Conservation (phyloP, 53 echinoderm and acorn worm genomes). For the Pentamera pediparva region DNA sequence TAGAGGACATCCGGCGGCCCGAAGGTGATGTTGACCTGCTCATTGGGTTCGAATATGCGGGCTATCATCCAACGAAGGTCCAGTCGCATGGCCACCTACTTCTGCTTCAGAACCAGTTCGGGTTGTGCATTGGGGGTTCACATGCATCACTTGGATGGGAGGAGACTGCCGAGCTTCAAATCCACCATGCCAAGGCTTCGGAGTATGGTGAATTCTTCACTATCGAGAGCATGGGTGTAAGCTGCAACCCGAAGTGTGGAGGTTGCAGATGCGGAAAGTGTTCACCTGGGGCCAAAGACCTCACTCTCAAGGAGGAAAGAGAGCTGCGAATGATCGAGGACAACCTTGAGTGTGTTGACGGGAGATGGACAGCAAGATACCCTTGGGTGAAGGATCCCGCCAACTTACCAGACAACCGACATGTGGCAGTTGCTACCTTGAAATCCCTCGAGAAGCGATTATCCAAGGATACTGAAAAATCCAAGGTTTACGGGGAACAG, state of each 20-base stretch:
- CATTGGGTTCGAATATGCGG: conserved; percentile 42
- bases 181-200: conserved; percentile 24
- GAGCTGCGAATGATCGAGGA: conserved; percentile 32
- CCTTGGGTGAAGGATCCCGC: conserved; percentile 38
- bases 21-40: conserved; percentile 40
- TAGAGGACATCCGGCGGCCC: conserved; percentile 11
- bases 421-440: conserved; percentile 11
- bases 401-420: conserved; percentile 20
- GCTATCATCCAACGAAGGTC: conserved; percentile 23
- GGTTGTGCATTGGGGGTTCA: conserved; percentile 28
- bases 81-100: conserved; percentile 26
- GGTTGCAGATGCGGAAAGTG: conserved; percentile 29
- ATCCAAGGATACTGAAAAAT: background rate
- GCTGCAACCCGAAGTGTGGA: conserved; percentile 37
- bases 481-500: conserved; percentile 29
- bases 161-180: background rate
- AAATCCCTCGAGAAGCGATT: conserved; percentile 20
- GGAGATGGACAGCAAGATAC: conserved; percentile 31
- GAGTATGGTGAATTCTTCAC: conserved; percentile 33
- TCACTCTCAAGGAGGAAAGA: conserved; percentile 24
- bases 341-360: background rate
- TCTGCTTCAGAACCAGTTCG: conserved; percentile 30
- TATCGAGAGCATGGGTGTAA: conserved; percentile 49
- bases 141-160: conserved; percentile 21
- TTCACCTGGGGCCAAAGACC: conserved; percentile 24